A percentile compares a stretch with the other conserved stretches of the same genome.
Conservation (phyloP, 2,113 vertebrate species). For the Melanocharis versteri region DNA sequence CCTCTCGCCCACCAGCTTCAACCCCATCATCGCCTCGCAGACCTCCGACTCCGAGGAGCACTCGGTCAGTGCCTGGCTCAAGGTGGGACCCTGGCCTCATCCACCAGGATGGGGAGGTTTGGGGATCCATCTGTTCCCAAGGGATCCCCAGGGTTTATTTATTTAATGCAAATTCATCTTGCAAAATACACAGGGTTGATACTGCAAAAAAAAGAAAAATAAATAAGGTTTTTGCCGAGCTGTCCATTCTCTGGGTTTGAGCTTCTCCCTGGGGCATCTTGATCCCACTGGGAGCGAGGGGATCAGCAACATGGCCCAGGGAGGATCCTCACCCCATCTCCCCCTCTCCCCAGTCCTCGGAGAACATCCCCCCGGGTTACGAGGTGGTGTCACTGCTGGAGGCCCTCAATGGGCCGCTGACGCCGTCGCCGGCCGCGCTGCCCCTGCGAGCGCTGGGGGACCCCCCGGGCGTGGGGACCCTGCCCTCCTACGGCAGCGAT, state of each 20-base stretch:
- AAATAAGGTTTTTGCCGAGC: accelerated
- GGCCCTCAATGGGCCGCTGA: slow-evolving; percentile 92
- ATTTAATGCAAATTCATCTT: background rate
- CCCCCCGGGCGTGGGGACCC: slow-evolving; percentile 75
- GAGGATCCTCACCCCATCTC: background rate
- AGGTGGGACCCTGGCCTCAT: background rate
- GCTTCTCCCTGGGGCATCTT: background rate
- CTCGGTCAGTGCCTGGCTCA: slow-evolving; percentile 76
- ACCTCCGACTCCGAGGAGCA: slow-evolving; percentile 94
- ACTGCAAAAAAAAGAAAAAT: background rate
- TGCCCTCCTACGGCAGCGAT: slow-evolving; percentile 82
- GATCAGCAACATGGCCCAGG: accelerated
- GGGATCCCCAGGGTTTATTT: background rate
- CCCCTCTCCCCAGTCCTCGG: slow-evolving; percentile 79
- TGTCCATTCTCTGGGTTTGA: background rate
- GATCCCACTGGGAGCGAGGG: background rate
- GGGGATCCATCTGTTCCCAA: accelerated
- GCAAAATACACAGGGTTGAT: background rate
- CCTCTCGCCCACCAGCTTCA: slow-evolving; percentile 85
- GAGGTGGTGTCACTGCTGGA: slow-evolving; percentile 95
- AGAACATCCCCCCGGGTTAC: slow-evolving; percentile 91
- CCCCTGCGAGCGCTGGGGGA: slow-evolving; percentile 78
- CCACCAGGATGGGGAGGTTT: background rate
- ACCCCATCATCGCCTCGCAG: slow-evolving; percentile 92
- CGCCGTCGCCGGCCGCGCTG: slow-evolving; percentile 76